These are phyloP conservation scores for Philopedon plagiatum DNA, from an alignment of 2,888 invertebrate species.

Conservation along the genomic window DNA sequence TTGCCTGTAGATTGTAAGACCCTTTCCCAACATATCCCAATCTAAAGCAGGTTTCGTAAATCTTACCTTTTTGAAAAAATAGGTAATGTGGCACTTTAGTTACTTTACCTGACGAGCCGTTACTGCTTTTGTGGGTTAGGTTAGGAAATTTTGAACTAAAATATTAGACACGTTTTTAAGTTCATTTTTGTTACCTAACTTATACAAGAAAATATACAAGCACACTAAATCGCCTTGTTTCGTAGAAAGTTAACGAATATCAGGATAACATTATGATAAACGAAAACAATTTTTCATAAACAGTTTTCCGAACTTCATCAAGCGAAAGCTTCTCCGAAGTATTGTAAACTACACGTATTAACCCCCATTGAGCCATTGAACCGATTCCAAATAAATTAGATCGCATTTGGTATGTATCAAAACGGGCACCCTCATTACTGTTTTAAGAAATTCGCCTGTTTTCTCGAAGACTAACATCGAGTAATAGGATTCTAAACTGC, in stretches of 20 bases:
- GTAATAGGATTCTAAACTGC: conserved; percentile 46
- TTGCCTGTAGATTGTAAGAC: too few relatives aligned
- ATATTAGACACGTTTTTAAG: too few relatives aligned
- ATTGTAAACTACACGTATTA: conserved; percentile 25
- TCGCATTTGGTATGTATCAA: conserved; percentile 29
- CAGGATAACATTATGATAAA: conserved; percentile 2
- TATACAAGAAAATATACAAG: too few relatives aligned
- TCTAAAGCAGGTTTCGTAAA: too few relatives aligned
- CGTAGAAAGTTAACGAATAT: not conserved
- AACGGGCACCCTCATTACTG: conserved; percentile 39
- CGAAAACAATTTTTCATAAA: conserved; percentile 17
- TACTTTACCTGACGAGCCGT: too few relatives aligned
- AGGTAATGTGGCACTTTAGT: too few relatives aligned
- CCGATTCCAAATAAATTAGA: conserved; percentile 26
- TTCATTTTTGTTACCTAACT: too few relatives aligned
- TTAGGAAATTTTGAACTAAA: too few relatives aligned
- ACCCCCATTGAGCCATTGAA: conserved; percentile 25
- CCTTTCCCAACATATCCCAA: too few relatives aligned
- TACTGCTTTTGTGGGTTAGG: too few relatives aligned
- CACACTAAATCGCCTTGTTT: too few relatives aligned
- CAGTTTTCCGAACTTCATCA: conserved; percentile 19
- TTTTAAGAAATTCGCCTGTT: conserved; percentile 44
- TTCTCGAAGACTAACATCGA: conserved; percentile 20
- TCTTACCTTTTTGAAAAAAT: too few relatives aligned
- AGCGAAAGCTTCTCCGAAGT: conserved; percentile 9